phyloP scores from a whole-genome alignment of 1,140 invertebrate species.

The Goniozus legneri region DNA sequence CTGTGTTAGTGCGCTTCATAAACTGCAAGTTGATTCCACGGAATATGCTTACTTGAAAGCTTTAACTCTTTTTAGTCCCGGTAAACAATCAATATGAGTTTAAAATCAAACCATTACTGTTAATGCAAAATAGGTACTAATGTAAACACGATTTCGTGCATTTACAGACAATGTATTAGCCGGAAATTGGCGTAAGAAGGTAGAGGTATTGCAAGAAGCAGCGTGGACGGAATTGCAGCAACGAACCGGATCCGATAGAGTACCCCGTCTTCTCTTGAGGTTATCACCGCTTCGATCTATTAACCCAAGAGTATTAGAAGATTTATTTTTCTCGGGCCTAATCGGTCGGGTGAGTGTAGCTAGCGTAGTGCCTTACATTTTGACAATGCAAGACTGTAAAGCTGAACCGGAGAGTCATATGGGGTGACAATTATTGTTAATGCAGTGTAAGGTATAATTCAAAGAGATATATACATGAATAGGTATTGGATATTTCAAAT shows the following conservation, averaged over 20 bases:
- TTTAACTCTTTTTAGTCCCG: slow-evolving; percentile 74
- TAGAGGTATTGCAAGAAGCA: slow-evolving; percentile 72
- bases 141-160: too few relatives aligned
- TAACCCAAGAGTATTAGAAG: slow-evolving; percentile 77
- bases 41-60: slow-evolving; percentile 92
- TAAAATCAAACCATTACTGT: too few relatives aligned
- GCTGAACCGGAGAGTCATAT: slow-evolving; percentile 48
- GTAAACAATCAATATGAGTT: too few relatives aligned
- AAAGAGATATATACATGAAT: slow-evolving; percentile 13
- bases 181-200: slow-evolving; percentile 48
- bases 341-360: slow-evolving; percentile 91
- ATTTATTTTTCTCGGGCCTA: slow-evolving; percentile 88
- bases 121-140: too few relatives aligned
- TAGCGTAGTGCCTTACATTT: slow-evolving; percentile 87
- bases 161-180: slow-evolving; percentile 47
- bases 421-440: slow-evolving; percentile 39
- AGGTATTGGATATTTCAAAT: slow-evolving; percentile 20
- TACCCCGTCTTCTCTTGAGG: slow-evolving; percentile 68
- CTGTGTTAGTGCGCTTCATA: slow-evolving; percentile 73
- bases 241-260: slow-evolving; percentile 60
- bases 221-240: slow-evolving; percentile 68
- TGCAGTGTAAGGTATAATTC: slow-evolving; percentile 31
- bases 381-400: slow-evolving; percentile 67
- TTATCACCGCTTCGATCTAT: slow-evolving; percentile 76
- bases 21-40: slow-evolving; percentile 72